Percentiles rank a stretch among this genome's conserved stretches.
Conservation (phyloP, 2,113 vertebrate genomes). For the Chiloscyllium plagiosum region DNA sequence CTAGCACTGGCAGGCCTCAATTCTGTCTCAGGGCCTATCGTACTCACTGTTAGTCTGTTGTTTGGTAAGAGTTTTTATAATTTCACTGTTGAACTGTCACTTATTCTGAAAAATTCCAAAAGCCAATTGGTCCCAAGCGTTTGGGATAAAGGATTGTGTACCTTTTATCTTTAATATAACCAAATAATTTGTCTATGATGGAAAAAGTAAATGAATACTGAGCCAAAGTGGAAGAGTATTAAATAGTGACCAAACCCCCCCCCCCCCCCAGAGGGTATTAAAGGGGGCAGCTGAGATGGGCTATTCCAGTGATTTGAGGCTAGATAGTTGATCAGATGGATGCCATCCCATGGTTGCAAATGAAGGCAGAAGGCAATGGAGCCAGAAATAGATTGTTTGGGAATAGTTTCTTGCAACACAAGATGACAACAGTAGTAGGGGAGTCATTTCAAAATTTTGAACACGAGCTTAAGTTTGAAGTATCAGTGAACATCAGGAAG, state of each 20-base stretch:
- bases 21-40: too few relatives aligned
- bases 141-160: too few relatives aligned
- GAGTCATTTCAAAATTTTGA: not conserved
- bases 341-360: not conserved
- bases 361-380: not conserved
- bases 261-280: not conserved
- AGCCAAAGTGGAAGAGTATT: not conserved
- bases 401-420: not conserved
- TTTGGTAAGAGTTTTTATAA: too few relatives aligned
- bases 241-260: not conserved
- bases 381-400: not conserved
- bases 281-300: not conserved
- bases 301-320: not conserved
- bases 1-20: too few relatives aligned
- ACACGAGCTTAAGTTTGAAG: not conserved
- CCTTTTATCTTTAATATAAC: too few relatives aligned
- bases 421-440: not conserved
- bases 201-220: too few relatives aligned
- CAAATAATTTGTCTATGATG: too few relatives aligned
- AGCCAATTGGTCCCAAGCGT: too few relatives aligned
- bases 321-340: not conserved
- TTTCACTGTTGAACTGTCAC: too few relatives aligned
- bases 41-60: too few relatives aligned
- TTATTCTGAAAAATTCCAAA: too few relatives aligned
- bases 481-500: not conserved